phyloP scores from a whole-genome alignment of 2,888 invertebrate genomes.

The Drosophila rubida region DNA sequence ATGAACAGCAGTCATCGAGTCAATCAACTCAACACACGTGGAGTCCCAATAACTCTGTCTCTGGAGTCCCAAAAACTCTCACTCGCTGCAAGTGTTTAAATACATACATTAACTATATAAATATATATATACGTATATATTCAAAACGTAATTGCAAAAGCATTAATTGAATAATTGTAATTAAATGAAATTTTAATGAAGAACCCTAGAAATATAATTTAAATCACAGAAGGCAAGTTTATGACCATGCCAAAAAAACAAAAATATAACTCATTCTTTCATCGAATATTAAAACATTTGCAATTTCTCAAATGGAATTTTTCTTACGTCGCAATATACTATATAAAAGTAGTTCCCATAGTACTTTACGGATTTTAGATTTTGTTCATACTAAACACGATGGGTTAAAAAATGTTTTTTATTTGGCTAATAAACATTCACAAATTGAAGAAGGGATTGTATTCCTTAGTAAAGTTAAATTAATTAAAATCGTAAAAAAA shows the following conservation, averaged over 20 bases:
- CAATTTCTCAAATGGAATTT: conserved; percentile 11
- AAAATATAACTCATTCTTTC: conserved; percentile 13
- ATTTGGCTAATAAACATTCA: conserved; percentile 15
- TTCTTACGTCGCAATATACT: conserved; percentile 5
- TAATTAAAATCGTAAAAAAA: neutral
- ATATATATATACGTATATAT: conserved; percentile 46
- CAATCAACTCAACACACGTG: conserved; percentile 38
- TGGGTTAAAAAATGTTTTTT: conserved; percentile 1
- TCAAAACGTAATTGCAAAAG: conserved; percentile 49
- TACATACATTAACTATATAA: conserved; percentile 34
- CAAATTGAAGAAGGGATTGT: neutral
- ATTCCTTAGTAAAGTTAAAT: neutral
- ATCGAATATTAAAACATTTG: conserved; percentile 5
- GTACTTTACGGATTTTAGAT: neutral
- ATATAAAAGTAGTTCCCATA: neutral
- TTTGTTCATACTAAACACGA: neutral
- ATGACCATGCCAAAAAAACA: conserved; percentile 63
- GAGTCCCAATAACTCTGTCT: conserved; percentile 33
- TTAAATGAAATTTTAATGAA: conserved; percentile 69
- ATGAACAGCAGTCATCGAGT: conserved; percentile 34
- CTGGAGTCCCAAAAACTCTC: conserved; percentile 53
- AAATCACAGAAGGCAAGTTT: conserved; percentile 69
- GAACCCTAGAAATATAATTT: conserved; percentile 66
- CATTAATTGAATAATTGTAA: conserved; percentile 72
- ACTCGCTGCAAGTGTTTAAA: conserved; percentile 57